phyloP scores from a whole-genome alignment of 2,888 invertebrate genomes.

The Strigamia transsilvanica region DNA sequence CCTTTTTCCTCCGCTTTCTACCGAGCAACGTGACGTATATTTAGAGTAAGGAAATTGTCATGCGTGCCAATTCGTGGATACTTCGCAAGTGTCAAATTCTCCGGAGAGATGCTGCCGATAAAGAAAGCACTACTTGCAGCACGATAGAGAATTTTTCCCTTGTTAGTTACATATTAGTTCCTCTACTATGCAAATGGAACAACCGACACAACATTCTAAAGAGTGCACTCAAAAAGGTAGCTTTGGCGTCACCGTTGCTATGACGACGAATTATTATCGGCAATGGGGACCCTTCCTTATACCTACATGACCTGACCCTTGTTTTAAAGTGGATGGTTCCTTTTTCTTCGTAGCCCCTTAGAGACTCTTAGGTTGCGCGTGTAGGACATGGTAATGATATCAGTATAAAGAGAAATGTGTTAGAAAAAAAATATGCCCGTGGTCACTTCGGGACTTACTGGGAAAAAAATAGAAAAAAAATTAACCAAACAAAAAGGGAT shows the following conservation, averaged over 20 bases:
- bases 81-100: neutral
- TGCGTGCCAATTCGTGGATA: neutral
- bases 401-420: neutral
- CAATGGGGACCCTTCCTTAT: neutral
- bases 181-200: conserved; percentile 1
- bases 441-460: neutral
- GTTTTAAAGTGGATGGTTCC: conserved; percentile 6
- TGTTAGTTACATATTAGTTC: neutral
- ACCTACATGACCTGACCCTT: neutral
- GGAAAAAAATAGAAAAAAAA: neutral
- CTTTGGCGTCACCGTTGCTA: neutral
- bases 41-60: neutral
- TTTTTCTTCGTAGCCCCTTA: neutral
- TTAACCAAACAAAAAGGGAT: conserved; percentile 1
- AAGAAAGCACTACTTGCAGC: neutral
- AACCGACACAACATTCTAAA: neutral
- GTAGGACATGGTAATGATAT: conserved; percentile 9
- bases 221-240: conserved; percentile 13
- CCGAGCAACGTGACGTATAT: neutral
- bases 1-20: neutral
- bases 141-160: neutral
- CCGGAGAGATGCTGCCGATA: neutral
- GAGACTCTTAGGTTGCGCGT: conserved; percentile 1
- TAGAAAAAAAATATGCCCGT: neutral
- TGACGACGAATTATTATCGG: conserved; percentile 20